Percentiles rank a stretch among this genome's conserved stretches.
Conservation (phyloP, 92 coral and sea anemone genomes). For the Porites divaricata region DNA sequence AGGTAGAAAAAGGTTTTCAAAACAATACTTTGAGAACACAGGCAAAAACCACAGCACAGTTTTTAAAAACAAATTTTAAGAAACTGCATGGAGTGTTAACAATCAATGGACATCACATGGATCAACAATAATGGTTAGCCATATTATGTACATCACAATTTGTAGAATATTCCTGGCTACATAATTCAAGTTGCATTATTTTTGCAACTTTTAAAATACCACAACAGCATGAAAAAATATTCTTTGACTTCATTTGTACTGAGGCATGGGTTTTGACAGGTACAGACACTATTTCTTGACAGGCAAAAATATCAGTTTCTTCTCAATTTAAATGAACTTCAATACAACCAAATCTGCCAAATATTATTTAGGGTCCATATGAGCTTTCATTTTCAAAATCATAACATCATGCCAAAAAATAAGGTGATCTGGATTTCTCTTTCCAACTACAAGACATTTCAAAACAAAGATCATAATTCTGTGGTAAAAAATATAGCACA, state of each 20-base stretch:
- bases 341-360: not conserved
- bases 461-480: not conserved
- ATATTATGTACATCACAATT: no score
- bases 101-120: not conserved
- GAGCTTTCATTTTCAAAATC: not conserved
- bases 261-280: no score
- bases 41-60: not conserved
- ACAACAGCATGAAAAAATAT: no score
- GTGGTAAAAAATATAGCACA: not conserved
- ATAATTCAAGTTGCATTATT: no score
- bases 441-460: not conserved
- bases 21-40: not conserved
- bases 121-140: not conserved
- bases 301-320: constrained; percentile 23
- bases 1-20: not conserved
- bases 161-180: no score
- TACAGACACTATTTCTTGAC: not conserved
- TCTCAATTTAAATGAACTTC: not conserved
- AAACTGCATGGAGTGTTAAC: not conserved
- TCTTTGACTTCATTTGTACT: no score
- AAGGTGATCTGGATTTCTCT: not conserved
- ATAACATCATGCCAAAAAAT: not conserved
- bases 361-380: not conserved
- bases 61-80: not conserved
- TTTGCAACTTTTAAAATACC: no score